Conservation (phyloP, 1,140 invertebrate genomes). For the Scaptomyza graminum region DNA sequence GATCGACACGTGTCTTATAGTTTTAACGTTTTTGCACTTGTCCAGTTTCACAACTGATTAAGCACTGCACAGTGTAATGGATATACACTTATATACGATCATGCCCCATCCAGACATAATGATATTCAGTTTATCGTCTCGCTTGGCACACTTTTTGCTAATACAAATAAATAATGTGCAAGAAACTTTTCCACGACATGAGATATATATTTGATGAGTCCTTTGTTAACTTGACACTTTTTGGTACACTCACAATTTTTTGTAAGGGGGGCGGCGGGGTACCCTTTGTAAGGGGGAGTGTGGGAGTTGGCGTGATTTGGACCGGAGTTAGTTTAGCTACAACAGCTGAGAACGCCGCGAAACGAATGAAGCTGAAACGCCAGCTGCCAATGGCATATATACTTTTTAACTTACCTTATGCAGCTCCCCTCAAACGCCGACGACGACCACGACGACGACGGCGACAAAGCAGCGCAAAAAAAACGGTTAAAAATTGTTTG, state of each 20-base stretch:
- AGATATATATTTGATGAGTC: slow-evolving; percentile 12
- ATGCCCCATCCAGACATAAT: slow-evolving; percentile 12
- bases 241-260: slow-evolving; percentile 31
- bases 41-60: slow-evolving; percentile 6
- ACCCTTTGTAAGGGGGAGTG: slow-evolving; percentile 6
- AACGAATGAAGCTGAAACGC: slow-evolving; percentile 76
- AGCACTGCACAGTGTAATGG: slow-evolving; percentile 5
- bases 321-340: slow-evolving; percentile 33
- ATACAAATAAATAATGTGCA: slow-evolving; percentile 29
- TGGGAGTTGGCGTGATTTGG: slow-evolving; percentile 24
- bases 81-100: neutral
- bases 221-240: slow-evolving; percentile 2
- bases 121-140: slow-evolving; percentile 26
- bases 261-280: neutral
- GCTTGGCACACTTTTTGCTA: slow-evolving; percentile 37
- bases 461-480: slow-evolving; percentile 16
- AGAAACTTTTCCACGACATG: slow-evolving; percentile 58
- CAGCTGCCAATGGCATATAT: slow-evolving; percentile 76
- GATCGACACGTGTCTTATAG: slow-evolving; percentile 13
- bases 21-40: slow-evolving; percentile 1
- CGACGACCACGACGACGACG: slow-evolving; percentile 51
- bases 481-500: slow-evolving; percentile 74
- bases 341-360: slow-evolving; percentile 73
- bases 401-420: slow-evolving; percentile 40
- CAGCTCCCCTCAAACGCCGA: slow-evolving; percentile 13